Evolutionary conservation across 1,140 invertebrate species (phyloP), one percentile per base, ranked within the genome.

Genomic region (Choristoneura fumiferana): DNA sequence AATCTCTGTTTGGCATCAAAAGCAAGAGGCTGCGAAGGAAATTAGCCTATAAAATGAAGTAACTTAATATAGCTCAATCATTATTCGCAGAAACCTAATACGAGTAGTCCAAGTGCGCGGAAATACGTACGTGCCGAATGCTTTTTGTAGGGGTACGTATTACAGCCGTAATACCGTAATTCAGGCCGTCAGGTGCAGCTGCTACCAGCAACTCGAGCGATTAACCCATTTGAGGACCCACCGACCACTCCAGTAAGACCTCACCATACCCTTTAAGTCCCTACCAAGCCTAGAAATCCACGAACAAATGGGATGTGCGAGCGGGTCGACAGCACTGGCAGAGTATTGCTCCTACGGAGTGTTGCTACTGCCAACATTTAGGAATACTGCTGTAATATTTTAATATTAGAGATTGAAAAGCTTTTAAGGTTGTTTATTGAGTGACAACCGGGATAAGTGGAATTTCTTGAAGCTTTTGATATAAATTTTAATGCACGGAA

Each of bases 181-280:
- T 87, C 77, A 84, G 76, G 62, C 71, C 72, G 82, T 83, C 84
- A 81, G 76, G 70, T 81, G 70, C 84, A 85, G 81, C 78, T 79
- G 82, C 67, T 70, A 64, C 72, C 62, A 64, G 75, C 75, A 72
- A 82, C 75, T 83, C 69, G 59, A 72, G 57, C 78, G 82, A 87
- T 87, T 85, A 87, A 85, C 81, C 81, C 79, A 81, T 85, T 73
- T 80, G 73, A 71, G 65, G 63, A 52, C 22, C 54, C 45, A 49
- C 63, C 71, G 54, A 55, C 76, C 74, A 76, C 43, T 38, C 36
- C 53, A 65, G 36, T 38, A 38, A 62, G 76, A 79, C 58, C 78
- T 54, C 66, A 17, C 40, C 18, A 17, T 33, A 49, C 4, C 43
- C 43, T 12, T 49, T 12, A 49, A 49, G 18, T 18, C 17, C 43